Evolutionary conservation across 2,113 vertebrate species (phyloP).

Genomic region (Mustelus asterias): DNA sequence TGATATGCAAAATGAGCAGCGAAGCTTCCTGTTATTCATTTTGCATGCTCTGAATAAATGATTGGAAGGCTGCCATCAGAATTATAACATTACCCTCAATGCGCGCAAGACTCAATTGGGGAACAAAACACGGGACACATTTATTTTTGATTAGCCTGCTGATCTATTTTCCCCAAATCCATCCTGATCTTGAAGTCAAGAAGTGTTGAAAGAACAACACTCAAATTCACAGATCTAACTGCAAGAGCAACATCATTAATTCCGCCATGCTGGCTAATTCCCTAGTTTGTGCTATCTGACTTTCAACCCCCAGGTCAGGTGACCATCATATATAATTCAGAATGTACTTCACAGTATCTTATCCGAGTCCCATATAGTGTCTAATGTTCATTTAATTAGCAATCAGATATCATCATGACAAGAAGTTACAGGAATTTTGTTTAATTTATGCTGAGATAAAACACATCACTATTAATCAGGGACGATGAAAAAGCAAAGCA

Average conservation of each 20-base stretch:
- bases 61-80: neutral
- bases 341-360: no score
- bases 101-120: neutral
- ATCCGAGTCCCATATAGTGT: no score
- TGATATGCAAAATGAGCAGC: neutral
- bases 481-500: neutral
- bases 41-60: neutral
- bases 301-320: no score
- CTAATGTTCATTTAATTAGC: no score
- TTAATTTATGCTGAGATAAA: neutral
- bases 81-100: neutral
- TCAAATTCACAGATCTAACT: no score
- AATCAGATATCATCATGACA: no score
- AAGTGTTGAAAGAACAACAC: neutral
- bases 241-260: no score
- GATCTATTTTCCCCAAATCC: neutral
- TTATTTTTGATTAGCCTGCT: neutral
- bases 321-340: no score
- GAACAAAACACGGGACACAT: neutral
- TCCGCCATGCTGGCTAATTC: no score
- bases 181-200: neutral
- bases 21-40: neutral
- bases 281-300: no score
- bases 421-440: neutral
- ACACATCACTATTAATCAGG: neutral